A percentile compares a stretch with the other conserved stretches of the same genome.
phyloP scores from a whole-genome alignment of 2,888 invertebrate genomes.

The Baccha elongata region DNA sequence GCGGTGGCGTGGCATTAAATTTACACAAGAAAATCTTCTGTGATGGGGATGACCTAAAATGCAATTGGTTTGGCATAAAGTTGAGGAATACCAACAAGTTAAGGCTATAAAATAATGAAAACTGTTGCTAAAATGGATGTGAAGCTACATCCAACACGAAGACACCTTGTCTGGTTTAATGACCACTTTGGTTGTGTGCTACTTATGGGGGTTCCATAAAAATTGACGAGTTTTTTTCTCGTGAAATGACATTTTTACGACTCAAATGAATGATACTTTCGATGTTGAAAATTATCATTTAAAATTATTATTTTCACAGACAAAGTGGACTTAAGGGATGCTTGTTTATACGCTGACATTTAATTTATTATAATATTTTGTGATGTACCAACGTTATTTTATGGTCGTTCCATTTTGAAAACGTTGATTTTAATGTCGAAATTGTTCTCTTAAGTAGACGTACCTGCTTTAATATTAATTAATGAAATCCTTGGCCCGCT shows the following conservation, averaged over 20 bases:
- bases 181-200: conserved; percentile 5
- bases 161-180: conserved; percentile 23
- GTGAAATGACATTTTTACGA: conserved; percentile 20
- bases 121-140: conserved; percentile 5
- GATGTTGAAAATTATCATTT: conserved; percentile 19
- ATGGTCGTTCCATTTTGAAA: no score
- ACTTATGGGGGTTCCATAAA: conserved; percentile 2
- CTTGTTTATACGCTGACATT: no score
- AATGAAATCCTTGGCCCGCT: no score
- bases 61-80: conserved; percentile 17
- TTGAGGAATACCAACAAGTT: conserved; percentile 19
- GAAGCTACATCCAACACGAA: not conserved
- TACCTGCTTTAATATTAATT: no score
- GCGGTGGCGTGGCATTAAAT: conserved; percentile 20
- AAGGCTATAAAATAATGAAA: conserved; percentile 10
- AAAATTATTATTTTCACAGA: conserved; percentile 23
- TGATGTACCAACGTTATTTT: no score
- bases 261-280: conserved; percentile 14
- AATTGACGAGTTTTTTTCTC: not conserved
- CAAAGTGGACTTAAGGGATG: not conserved
- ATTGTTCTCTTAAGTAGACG: no score
- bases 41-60: not conserved
- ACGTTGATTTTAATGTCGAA: no score
- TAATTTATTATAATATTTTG: no score
- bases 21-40: not conserved